Conservation (phyloP, 2,797 vertebrate species). For the Etheostoma perlongum region DNA sequence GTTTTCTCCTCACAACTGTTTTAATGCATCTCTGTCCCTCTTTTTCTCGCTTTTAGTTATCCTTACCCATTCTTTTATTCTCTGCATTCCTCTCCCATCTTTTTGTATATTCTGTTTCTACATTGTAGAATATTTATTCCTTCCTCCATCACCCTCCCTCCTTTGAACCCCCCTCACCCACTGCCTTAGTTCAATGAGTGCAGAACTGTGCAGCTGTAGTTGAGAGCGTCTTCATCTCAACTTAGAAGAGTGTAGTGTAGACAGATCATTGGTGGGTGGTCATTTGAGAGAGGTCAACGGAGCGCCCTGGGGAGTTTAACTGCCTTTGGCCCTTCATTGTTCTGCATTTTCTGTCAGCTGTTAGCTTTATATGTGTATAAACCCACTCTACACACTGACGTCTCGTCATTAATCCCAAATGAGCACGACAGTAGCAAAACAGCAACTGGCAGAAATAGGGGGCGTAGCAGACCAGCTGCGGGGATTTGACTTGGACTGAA, state of each 20-base stretch:
- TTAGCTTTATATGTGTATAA: slow-evolving; percentile 36
- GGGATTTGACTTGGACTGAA: slow-evolving; percentile 22
- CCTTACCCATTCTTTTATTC: background rate
- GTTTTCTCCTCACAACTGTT: slow-evolving; percentile 47
- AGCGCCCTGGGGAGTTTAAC: slow-evolving; percentile 41
- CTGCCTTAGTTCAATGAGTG: slow-evolving; percentile 68
- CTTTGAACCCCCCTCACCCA: slow-evolving; percentile 31
- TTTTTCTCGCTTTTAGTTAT: slow-evolving; percentile 3
- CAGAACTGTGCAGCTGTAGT: slow-evolving; percentile 73
- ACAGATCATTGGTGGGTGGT: slow-evolving; percentile 42
- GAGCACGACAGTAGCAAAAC: slow-evolving; percentile 42
- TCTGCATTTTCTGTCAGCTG: slow-evolving; percentile 46
- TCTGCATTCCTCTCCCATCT: slow-evolving; percentile 1
- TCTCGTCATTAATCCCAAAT: slow-evolving; percentile 54
- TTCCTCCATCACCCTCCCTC: slow-evolving; percentile 8
- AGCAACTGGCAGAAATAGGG: slow-evolving; percentile 34
- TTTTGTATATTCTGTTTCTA: background rate
- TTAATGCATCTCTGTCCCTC: slow-evolving; percentile 32
- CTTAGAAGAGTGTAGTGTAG: slow-evolving; percentile 48
- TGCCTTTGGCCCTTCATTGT: slow-evolving; percentile 35
- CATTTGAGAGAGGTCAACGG: slow-evolving; percentile 51
- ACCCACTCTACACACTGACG: slow-evolving; percentile 34
- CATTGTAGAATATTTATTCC: slow-evolving; percentile 22
- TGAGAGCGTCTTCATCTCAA: slow-evolving; percentile 38
- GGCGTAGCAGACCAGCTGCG: slow-evolving; percentile 13